Conservation (phyloP, 1,140 invertebrate species). For the Aphaenogaster rudis region DNA sequence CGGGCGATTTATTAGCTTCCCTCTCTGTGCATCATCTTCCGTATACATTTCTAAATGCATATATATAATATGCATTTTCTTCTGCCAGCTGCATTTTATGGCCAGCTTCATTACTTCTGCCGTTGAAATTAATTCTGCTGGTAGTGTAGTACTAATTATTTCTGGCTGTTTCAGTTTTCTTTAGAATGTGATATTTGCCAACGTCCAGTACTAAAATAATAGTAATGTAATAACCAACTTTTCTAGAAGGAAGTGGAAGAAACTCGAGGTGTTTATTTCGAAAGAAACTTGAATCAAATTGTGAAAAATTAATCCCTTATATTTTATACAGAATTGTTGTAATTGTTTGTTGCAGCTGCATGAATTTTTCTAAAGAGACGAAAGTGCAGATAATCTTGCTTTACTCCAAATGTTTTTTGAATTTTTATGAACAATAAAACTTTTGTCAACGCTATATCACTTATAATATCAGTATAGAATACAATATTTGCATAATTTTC, state of each 20-base stretch:
- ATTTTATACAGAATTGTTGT: background rate
- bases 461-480: background rate
- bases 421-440: background rate
- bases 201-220: background rate
- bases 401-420: background rate
- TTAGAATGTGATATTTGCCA: conserved; percentile 24
- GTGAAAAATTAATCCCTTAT: background rate
- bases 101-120: conserved; percentile 15
- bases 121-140: conserved; percentile 30
- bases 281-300: background rate
- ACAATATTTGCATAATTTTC: background rate
- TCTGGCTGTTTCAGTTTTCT: conserved; percentile 22
- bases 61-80: conserved; percentile 31
- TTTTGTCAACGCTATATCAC: background rate
- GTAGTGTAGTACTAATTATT: conserved; percentile 19
- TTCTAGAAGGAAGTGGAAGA: background rate
- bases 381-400: background rate
- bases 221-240: conserved; percentile 12
- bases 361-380: background rate
- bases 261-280: background rate
- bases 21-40: background rate
- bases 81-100: conserved; percentile 46
- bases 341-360: background rate
- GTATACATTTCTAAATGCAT: conserved; percentile 16
- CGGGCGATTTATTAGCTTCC: background rate